Percentiles rank a stretch among this genome's conserved stretches.
Evolutionary conservation across 2,797 vertebrate genomes (phyloP).

Genomic region (Sebastes iracundus): DNA sequence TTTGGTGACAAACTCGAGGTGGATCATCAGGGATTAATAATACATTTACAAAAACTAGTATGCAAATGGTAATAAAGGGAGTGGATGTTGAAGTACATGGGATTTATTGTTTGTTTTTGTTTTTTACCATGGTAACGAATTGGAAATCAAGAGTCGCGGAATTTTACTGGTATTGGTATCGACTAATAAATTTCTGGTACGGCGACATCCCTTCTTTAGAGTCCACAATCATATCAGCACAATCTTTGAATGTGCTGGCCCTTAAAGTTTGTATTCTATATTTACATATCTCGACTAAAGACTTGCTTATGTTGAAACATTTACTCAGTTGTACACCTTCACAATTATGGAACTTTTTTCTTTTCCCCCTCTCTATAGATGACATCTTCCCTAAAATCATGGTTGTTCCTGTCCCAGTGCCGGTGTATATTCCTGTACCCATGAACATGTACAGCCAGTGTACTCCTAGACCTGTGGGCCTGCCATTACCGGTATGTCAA

Average conservation of each 20-base stretch:
- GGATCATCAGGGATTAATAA: too few relatives aligned
- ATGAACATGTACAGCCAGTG: constrained; percentile 95
- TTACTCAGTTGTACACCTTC: not conserved
- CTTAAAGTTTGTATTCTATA: not conserved
- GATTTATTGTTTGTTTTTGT: too few relatives aligned
- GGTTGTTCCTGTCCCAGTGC: constrained; percentile 93
- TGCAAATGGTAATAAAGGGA: too few relatives aligned
- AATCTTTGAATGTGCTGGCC: not conserved
- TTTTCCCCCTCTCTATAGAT: constrained; percentile 49
- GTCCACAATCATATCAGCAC: not conserved
- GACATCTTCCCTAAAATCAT: constrained; percentile 79
- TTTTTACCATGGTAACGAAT: too few relatives aligned
- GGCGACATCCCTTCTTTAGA: too few relatives aligned
- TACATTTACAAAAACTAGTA: too few relatives aligned
- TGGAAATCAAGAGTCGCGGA: too few relatives aligned
- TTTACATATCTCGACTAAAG: not conserved
- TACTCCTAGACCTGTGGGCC: constrained; percentile 87
- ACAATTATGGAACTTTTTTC: not conserved
- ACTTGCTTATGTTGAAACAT: not conserved
- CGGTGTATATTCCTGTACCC: constrained; percentile 93
- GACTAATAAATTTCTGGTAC: too few relatives aligned
- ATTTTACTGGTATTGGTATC: too few relatives aligned
- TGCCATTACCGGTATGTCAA: constrained; percentile 90
- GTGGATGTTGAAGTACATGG: too few relatives aligned
- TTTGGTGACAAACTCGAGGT: too few relatives aligned